phyloP scores from a whole-genome alignment of 2,888 invertebrate genomes.

The Phragmatobia fuliginosa region DNA sequence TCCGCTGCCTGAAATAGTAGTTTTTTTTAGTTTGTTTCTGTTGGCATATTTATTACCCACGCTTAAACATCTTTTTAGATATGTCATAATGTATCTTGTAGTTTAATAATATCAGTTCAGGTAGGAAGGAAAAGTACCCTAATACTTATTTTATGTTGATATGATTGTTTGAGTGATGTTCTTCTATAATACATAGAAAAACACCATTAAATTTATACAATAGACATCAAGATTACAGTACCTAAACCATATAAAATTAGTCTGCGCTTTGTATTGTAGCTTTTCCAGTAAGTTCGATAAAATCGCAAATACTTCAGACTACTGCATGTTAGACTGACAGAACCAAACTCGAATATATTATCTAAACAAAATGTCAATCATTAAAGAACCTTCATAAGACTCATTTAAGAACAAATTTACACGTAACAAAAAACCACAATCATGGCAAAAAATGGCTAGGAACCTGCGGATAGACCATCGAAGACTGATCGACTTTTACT shows the following conservation, averaged over 20 bases:
- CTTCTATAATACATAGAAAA: no score
- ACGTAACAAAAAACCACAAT: slow-evolving; percentile 11
- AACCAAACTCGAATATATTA: background rate
- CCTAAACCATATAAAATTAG: no score
- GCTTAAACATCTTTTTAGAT: background rate
- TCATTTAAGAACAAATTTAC: slow-evolving; percentile 15
- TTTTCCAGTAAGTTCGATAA: background rate
- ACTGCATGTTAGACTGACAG: background rate
- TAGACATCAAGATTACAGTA: no score
- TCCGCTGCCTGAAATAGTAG: background rate
- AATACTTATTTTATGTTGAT: no score
- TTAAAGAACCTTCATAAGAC: slow-evolving; percentile 21
- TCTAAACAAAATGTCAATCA: slow-evolving; percentile 17
- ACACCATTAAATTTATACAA: no score
- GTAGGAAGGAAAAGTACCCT: no score
- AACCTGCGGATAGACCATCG: slow-evolving; percentile 43
- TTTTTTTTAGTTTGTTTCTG: background rate
- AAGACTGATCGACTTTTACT: slow-evolving; percentile 1
- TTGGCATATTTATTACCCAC: background rate
- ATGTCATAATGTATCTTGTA: background rate
- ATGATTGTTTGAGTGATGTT: no score
- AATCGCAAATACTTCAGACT: background rate
- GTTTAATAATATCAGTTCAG: background rate
- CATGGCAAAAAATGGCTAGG: slow-evolving; percentile 28
- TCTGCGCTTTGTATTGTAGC: no score